phyloP scores from a whole-genome alignment of 2,888 invertebrate genomes.

The Lasioglossum oenotherae region DNA sequence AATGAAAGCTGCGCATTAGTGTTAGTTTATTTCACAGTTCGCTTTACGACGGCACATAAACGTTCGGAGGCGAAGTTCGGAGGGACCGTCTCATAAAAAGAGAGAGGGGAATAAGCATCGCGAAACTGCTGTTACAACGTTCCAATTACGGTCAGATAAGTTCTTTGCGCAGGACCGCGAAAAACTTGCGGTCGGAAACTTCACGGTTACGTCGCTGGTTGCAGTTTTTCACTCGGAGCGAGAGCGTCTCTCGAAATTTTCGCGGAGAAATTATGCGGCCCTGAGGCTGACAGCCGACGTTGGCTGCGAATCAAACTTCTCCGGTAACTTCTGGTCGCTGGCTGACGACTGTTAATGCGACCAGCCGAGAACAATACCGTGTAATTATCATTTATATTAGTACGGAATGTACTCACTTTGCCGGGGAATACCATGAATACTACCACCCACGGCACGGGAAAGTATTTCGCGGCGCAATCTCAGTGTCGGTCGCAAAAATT shows the following conservation, averaged over 20 bases:
- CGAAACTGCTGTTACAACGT: not conserved
- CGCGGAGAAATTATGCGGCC: slow-evolving; percentile 47
- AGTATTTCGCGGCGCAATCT: not conserved
- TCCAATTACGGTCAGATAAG: slow-evolving; percentile 43
- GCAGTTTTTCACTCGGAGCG: slow-evolving; percentile 32
- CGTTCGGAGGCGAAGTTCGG: not conserved
- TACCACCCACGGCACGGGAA: not conserved
- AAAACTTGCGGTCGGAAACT: slow-evolving; percentile 32
- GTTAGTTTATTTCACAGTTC: not conserved
- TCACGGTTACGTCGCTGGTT: slow-evolving; percentile 20
- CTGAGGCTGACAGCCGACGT: slow-evolving; percentile 37
- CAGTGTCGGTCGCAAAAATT: not conserved
- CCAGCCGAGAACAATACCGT: slow-evolving; percentile 69
- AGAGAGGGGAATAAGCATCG: slow-evolving; percentile 1
- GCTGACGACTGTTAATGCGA: slow-evolving; percentile 70
- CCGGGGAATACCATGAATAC: slow-evolving; percentile 63
- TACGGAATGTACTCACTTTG: slow-evolving; percentile 67
- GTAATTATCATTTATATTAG: slow-evolving; percentile 78
- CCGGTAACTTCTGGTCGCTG: slow-evolving; percentile 54
- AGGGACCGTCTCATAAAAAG: not conserved
- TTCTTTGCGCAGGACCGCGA: slow-evolving; percentile 4
- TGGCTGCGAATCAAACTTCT: slow-evolving; percentile 58
- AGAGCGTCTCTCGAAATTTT: slow-evolving; percentile 53
- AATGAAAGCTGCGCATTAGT: not conserved
- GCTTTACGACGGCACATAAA: not conserved